Conservation (phyloP, 2,797 vertebrate genomes). For the Garrulus glandarius region DNA sequence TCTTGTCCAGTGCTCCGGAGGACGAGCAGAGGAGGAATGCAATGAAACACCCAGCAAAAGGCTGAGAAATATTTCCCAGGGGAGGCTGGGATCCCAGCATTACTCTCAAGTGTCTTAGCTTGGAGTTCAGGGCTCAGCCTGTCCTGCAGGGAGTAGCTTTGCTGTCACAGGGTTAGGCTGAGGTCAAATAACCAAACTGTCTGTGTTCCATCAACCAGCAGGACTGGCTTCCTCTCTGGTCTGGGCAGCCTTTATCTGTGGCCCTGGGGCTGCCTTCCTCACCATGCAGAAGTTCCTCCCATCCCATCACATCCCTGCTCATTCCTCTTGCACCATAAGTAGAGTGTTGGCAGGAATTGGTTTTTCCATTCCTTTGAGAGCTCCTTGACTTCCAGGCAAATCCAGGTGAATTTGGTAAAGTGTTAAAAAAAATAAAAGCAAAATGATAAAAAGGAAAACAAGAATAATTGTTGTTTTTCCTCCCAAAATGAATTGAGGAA, state of each 20-base stretch:
- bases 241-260: not conserved
- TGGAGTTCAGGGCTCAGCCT: not conserved
- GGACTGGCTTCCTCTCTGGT: not conserved
- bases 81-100: not conserved
- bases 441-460: not conserved
- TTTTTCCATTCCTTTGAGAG: not conserved
- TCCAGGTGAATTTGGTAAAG: not conserved
- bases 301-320: not conserved
- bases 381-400: not conserved
- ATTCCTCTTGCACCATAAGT: not conserved
- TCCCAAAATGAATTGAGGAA: not conserved
- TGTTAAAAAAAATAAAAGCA: not conserved
- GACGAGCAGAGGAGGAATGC: accelerated
- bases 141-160: not conserved
- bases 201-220: not conserved
- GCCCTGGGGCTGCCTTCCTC: not conserved
- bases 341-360: not conserved
- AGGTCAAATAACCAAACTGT: not conserved
- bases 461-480: not conserved
- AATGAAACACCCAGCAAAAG: not conserved
- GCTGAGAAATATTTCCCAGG: not conserved
- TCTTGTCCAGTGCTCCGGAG: accelerated
- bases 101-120: not conserved
- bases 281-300: not conserved
- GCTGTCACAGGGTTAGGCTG: not conserved